These are phyloP conservation scores for Boloria selene DNA, from an alignment of 2,888 invertebrate genomes.

Conservation along the genomic window DNA sequence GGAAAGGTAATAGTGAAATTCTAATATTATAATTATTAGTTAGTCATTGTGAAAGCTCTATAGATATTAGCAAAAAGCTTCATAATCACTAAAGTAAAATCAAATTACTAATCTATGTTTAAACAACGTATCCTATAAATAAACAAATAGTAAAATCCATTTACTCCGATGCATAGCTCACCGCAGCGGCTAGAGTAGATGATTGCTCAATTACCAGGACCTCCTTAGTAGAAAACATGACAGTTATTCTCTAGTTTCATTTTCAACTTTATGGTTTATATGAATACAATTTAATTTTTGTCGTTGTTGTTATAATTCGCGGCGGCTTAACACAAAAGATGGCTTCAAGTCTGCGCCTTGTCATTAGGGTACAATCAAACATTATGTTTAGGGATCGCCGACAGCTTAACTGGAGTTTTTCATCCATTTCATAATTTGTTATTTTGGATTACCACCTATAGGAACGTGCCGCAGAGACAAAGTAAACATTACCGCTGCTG, in stretches of 20 bases:
- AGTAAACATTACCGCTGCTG: conserved; percentile 70
- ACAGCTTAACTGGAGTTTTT: conserved; percentile 80
- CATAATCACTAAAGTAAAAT: not conserved
- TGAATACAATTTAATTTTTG: conserved; percentile 66
- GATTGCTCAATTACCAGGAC: conserved; percentile 82
- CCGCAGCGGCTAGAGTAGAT: conserved; percentile 79
- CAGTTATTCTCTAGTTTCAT: conserved; percentile 54
- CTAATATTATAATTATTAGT: too few relatives aligned
- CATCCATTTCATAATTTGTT: conserved; percentile 81
- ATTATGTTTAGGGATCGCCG: conserved; percentile 81
- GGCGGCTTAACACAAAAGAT: conserved; percentile 78
- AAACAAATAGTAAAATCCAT: conserved; percentile 76
- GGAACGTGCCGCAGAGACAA: conserved; percentile 76
- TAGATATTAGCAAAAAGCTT: too few relatives aligned
- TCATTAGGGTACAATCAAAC: conserved; percentile 81
- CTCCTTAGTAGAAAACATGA: conserved; percentile 79
- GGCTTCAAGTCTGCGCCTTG: conserved; percentile 76
- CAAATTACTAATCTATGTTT: conserved; percentile 48
- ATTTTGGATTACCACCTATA: conserved; percentile 62
- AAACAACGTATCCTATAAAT: conserved; percentile 54
- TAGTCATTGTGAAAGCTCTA: too few relatives aligned
- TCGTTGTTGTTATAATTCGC: conserved; percentile 59
- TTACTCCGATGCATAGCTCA: conserved; percentile 76
- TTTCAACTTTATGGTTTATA: conserved; percentile 64
- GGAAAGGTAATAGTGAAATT: not conserved